Conservation (phyloP, 2,888 invertebrate species). For the Nomada lathburiana region DNA sequence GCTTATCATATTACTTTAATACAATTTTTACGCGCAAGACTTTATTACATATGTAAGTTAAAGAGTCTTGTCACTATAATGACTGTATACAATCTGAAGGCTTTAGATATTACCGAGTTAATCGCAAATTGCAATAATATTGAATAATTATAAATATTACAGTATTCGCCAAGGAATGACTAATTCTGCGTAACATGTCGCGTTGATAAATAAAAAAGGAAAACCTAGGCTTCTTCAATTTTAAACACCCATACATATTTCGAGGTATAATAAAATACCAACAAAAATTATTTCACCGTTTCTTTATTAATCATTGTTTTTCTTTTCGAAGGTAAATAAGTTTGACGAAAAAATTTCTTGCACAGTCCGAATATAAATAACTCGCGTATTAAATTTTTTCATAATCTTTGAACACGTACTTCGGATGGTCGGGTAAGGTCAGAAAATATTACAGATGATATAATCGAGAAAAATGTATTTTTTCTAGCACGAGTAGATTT, state of each 20-base stretch:
- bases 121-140: not conserved
- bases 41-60: not conserved
- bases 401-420: not conserved
- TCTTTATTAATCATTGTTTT: not conserved
- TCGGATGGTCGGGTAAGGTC: not conserved
- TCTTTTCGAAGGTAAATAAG: not conserved
- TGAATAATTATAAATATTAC: not conserved
- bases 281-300: not conserved
- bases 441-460: not conserved
- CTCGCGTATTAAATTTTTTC: not conserved
- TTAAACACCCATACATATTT: not conserved
- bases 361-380: not conserved
- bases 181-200: not conserved
- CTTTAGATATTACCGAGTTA: not conserved
- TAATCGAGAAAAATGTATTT: not conserved
- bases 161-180: not conserved
- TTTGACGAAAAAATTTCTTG: not conserved
- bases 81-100: not conserved
- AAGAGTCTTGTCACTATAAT: not conserved
- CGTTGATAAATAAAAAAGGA: not conserved
- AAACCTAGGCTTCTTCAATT: not conserved
- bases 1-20: no score
- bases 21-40: not conserved
- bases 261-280: not conserved
- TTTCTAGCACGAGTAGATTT: not conserved